Evolutionary conservation across 2,888 invertebrate genomes (phyloP).

Genomic region (Synanthedon vespiformis): DNA sequence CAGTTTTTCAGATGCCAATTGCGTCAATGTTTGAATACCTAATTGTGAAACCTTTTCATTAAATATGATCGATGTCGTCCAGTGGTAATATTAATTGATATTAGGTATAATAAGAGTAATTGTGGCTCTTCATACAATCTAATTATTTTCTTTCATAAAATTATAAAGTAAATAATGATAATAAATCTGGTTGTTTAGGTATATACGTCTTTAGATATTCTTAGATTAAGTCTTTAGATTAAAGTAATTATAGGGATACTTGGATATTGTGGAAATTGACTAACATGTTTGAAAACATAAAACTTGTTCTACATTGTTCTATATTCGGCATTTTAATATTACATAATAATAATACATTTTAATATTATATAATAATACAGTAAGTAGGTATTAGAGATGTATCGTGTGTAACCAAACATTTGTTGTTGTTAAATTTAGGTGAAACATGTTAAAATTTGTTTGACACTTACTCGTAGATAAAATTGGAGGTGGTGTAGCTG

Average conservation of each 20-base stretch:
- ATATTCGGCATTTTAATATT: too few species aligned
- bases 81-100: slow-evolving; percentile 10
- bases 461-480: slow-evolving; percentile 21
- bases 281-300: too few species aligned
- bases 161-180: slow-evolving; percentile 12
- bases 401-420: too few species aligned
- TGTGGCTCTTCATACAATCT: too few species aligned
- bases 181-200: slow-evolving; percentile 27
- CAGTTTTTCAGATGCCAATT: slow-evolving; percentile 25
- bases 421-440: slow-evolving; percentile 11
- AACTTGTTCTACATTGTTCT: too few species aligned
- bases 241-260: slow-evolving; percentile 13
- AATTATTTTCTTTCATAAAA: background rate
- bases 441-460: slow-evolving; percentile 41
- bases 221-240: slow-evolving; percentile 23
- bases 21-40: slow-evolving; percentile 24
- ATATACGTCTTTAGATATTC: slow-evolving; percentile 28
- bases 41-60: slow-evolving; percentile 20
- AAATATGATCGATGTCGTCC: slow-evolving; percentile 28
- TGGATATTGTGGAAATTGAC: slow-evolving; percentile 10
- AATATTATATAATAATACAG: background rate
- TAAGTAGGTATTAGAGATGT: background rate
- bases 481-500: slow-evolving; percentile 25
- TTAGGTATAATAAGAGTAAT: too few species aligned
- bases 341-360: background rate